These are phyloP conservation scores for Clarias gariepinus DNA, from an alignment of 2,113 vertebrate species.

Conservation along the genomic window DNA sequence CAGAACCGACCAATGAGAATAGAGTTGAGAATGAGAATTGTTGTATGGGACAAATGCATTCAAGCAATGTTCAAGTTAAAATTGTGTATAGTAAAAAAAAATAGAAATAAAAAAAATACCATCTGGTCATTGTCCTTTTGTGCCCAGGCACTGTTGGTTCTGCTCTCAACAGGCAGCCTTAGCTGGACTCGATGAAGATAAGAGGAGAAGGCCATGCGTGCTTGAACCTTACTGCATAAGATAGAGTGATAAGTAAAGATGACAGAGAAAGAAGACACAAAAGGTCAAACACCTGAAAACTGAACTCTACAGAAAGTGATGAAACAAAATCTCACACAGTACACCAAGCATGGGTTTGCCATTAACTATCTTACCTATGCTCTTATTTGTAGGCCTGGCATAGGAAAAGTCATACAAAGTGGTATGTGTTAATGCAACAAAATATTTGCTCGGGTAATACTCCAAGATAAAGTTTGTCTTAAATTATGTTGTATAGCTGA, in stretches of 20 bases:
- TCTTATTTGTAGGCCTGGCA: background rate
- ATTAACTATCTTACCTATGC: slow-evolving; percentile 21
- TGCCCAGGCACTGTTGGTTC: slow-evolving; percentile 71
- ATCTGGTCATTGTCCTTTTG: slow-evolving; percentile 90
- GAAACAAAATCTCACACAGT: background rate
- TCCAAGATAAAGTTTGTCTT: slow-evolving; percentile 27
- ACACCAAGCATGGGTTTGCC: background rate
- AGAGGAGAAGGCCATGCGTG: slow-evolving; percentile 88
- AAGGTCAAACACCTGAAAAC: background rate
- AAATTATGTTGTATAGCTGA: slow-evolving; percentile 47
- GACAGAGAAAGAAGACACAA: slow-evolving; percentile 4
- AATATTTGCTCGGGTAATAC: slow-evolving; percentile 49
- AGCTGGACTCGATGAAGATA: slow-evolving; percentile 90
- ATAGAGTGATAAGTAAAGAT: slow-evolving; percentile 5
- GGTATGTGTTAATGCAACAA: slow-evolving; percentile 53
- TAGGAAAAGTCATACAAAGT: slow-evolving; percentile 54
- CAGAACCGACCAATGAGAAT: background rate
- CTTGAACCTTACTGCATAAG: slow-evolving; percentile 89
- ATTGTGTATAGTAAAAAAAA: background rate
- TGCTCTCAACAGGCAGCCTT: slow-evolving; percentile 81
- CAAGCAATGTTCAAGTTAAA: background rate
- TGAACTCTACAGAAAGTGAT: background rate
- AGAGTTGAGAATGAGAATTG: too few relatives aligned
- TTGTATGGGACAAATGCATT: background rate
- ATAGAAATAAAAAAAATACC: slow-evolving; percentile 67